Evolutionary conservation across 2,113 vertebrate species (phyloP), one percentile per base, ranked within the genome.

Genomic region (Edolisoma coerulescens): DNA sequence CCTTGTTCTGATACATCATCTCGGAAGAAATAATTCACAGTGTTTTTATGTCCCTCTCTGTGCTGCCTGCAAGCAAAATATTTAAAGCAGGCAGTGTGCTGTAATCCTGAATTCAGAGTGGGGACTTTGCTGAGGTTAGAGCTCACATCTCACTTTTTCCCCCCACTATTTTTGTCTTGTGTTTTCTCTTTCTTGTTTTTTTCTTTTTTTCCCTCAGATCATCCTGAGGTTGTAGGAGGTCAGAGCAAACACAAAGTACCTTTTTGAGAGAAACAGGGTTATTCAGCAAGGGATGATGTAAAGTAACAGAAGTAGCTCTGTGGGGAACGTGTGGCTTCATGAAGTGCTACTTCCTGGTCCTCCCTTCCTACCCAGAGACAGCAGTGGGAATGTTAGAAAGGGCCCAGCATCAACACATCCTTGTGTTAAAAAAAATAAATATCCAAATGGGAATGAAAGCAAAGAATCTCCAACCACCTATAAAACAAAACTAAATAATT

Each of bases 11-110:
- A 76, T 89, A 76, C 56, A 84, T 87, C 87, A 91, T 85, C 87
- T 91, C 24, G 2, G 57, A 93, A 87, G 82, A 93, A 79, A 91
- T 83, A 85, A 93, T 88, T 96, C 70, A 65, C 89, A 96, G 81
- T 14, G 9, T 63, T 88, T 95, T 94, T 60, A 54, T 89, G 71
- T 75, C 73, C 7, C 0, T 78, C 47, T 57, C 77, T 28, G 28
- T 67, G 84, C 84, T 95, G 87, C 50, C 87, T 82, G 57, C 89
- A 44, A 91, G 89, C 10, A 35, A 57, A 89, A 79, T 89, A 73
- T 87, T 92, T 91, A 87, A 87, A 75, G 44, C 49, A 49, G 52
- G 69, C 57, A 71, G 60, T 0, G 0, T 52, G 69, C 37, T 84
- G 30, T 37, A 47, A 68, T 65, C 21, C 67, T 74, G n/a, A 84